These are phyloP conservation scores for Ceratina australensis DNA, from an alignment of 1,140 invertebrate genomes.

Conservation along the genomic window DNA sequence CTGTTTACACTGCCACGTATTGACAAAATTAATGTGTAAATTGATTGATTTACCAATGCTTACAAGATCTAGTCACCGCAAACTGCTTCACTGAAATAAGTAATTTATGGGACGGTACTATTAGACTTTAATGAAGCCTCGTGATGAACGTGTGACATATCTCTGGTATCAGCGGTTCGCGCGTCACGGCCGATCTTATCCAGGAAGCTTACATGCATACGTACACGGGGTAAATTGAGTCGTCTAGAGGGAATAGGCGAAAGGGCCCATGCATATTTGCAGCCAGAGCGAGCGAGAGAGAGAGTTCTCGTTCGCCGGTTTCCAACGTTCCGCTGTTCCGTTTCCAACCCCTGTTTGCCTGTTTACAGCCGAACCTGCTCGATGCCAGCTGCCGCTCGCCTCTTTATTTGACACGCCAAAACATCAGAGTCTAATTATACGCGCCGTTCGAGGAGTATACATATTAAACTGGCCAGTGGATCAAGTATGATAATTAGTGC, in stretches of 20 bases:
- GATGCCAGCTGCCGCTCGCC: too few species aligned
- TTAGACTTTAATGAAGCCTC: too few species aligned
- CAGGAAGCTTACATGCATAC: not conserved
- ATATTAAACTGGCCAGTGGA: not conserved
- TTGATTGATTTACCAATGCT: too few species aligned
- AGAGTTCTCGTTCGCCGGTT: slow-evolving; percentile 3
- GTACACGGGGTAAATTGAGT: slow-evolving; percentile 41
- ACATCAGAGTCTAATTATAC: too few species aligned
- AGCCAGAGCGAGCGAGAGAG: not conserved
- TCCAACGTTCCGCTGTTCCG: slow-evolving; percentile 7
- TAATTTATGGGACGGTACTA: too few species aligned
- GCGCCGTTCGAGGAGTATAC: too few species aligned
- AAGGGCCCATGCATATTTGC: slow-evolving; percentile 34
- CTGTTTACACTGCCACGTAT: too few species aligned
- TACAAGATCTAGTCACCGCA: too few species aligned
- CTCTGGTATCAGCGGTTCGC: not conserved
- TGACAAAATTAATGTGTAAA: too few species aligned
- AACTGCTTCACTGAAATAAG: too few species aligned
- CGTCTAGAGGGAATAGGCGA: slow-evolving; percentile 16
- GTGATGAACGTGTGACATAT: too few species aligned
- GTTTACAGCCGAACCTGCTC: slow-evolving; percentile 28
- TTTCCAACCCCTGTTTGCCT: slow-evolving; percentile 36
- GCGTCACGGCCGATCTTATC: not conserved
- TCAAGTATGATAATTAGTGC: slow-evolving; percentile 28
- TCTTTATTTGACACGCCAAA: too few species aligned